Evolutionary conservation across 2,113 vertebrate genomes (phyloP), one percentile per base, ranked within the genome.

Genomic region (Indicator maculatus): DNA sequence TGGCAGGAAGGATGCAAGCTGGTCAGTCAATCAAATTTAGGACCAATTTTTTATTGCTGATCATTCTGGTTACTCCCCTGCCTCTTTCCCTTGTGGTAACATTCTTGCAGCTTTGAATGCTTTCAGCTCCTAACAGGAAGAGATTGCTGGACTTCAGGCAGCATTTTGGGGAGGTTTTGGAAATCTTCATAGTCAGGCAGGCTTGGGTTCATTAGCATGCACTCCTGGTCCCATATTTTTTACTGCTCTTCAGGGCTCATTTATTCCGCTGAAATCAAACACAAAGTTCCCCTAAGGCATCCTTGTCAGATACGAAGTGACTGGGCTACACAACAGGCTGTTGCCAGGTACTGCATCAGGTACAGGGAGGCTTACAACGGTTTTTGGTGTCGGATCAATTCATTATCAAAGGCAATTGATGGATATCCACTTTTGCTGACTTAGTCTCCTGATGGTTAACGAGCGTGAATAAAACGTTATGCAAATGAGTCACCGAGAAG

Each of bases 181-280:
- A 90, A 76, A 84, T 44, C 78, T 85, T 66, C 67, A 65, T 15
- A 69, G 50, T 33, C 36, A 77, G 76, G 39, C n/a, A 93, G 33
- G 44, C 60, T 67, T 75, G 24, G 13, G 17, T 66, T 93, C 74
- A 87, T 96, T 85, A 92, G 70, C 83, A 94, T 90, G 93, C 36
- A 0, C 58, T 95, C 44, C 24, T 6, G 18, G 73, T 84, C 88
- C 92, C 59, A n/a, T 94, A 83, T 89, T 90, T 95, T 93, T 95
- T 90, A 87, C 81, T 89, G 89, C 83, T 93, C 70, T 91, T 90
- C 90, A 91, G 90, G 94, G 73, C 88, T 96, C 94, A 94, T 96
- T 94, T 95, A 85, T 93, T 94, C 88, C 86, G 65, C 70, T 63
- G 84, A 93, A 96, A 94, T 88, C 92, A 93, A 95, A 88, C 85